These are phyloP conservation scores for Okapia johnstoni DNA, from an alignment of 2,113 vertebrate species.

Conservation along the genomic window DNA sequence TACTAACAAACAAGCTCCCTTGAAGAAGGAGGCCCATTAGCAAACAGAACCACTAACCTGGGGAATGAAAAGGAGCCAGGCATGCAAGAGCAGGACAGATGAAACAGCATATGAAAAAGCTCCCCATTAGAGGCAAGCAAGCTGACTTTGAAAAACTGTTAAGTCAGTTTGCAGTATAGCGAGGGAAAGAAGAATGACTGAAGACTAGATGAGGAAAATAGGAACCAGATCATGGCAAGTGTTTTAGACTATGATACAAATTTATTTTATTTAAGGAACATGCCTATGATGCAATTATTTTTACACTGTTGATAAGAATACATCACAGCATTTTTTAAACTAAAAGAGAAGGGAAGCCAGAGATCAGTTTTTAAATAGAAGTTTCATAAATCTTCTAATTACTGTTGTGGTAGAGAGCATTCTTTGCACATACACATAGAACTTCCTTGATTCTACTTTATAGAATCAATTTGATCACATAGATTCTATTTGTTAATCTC, in stretches of 20 bases:
- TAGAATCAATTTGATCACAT: slow-evolving; percentile 50
- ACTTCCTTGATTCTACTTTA: slow-evolving; percentile 43
- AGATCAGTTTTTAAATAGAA: slow-evolving; percentile 16
- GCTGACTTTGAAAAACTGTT: neutral
- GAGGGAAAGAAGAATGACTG: neutral
- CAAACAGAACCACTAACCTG: neutral
- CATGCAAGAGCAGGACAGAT: neutral
- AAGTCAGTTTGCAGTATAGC: neutral
- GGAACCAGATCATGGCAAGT: neutral
- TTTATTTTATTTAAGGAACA: slow-evolving; percentile 54
- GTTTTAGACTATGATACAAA: slow-evolving; percentile 15
- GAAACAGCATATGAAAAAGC: neutral
- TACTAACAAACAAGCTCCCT: neutral
- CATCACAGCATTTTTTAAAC: slow-evolving; percentile 3
- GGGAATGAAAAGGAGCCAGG: neutral
- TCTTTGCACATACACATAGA: slow-evolving; percentile 37
- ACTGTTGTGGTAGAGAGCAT: neutral
- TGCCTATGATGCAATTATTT: slow-evolving; percentile 2
- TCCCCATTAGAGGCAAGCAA: neutral
- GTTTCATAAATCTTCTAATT: slow-evolving; percentile 21
- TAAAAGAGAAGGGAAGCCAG: neutral
- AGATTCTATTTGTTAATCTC: slow-evolving; percentile 62
- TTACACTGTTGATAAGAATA: slow-evolving; percentile 36
- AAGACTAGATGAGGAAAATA: neutral
- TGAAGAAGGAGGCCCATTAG: neutral